Base-by-base conservation (phyloP, 92 coral and sea anemone species). In the Porites lobata region DNA sequence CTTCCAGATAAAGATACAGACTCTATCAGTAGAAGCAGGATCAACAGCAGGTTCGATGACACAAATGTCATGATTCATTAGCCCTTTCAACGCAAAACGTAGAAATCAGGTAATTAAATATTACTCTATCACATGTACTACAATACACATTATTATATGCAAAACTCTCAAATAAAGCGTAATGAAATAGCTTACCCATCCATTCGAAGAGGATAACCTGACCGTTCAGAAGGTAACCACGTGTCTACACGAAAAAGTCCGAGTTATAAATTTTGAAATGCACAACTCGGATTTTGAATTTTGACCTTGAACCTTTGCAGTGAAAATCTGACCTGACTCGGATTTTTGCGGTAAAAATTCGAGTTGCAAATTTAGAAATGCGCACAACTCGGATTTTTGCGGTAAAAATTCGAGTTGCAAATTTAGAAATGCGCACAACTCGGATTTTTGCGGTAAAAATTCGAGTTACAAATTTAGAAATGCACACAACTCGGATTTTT, bases 1-100 rank as follows among this genome's bases (percentile, higher is more conserved):
- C 32, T 29, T 29, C 32, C 32, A 29, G 32, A 29, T 29, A 29
- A 29, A 2, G 32, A 29, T 2, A 29, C 2, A 29, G 32, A 29
- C 32, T 29, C 32, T 29, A 29, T 29, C 0, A 29, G 32, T 79
- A 82, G 53, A 10, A 71, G 67, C 67, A 70, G 20, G 57, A 56
- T 29, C 64, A 82, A 71, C 29, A 71, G 21, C 77, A 69, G 20
- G 22, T 57, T 69, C 51, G 77, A 24, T 67, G 59, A 82, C 43
- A 29, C 67, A 69, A 82, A 54, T 69, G n/a, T 69, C 69, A 69
- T 70, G 21, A 69, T 50, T 53, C n/a, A 29, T 29, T 29, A 29
- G 32, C 68, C n/a, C n/a, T 20, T 63, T 63, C 32, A 18, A 18
- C n/a, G n/a, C 68, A 63, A 63, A n/a, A 15, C 21, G 19, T 63